Base-by-base conservation (phyloP, 2,797 vertebrate genomes). In the Podargus strigoides region DNA sequence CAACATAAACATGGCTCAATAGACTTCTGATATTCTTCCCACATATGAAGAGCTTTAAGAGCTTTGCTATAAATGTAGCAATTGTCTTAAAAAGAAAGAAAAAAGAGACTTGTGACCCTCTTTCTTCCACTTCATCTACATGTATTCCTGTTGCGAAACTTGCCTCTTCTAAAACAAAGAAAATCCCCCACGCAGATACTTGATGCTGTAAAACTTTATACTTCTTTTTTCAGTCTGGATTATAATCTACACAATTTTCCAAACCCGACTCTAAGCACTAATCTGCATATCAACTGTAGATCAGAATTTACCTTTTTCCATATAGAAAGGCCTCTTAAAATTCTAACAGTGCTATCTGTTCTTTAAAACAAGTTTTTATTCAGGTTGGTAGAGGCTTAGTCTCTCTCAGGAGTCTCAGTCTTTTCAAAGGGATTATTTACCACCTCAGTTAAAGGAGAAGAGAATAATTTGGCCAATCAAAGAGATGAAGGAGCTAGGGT, bases 361-460 rank as follows among this genome's bases (percentile, higher is more conserved):
- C 34, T 55, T 86, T 69, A 62, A 75, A 84, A 5, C n/a, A 36
- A 20, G 5, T 19, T 87, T 87, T 92, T 73, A 21, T 68, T 75
- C 49, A 72, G 21, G 18, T 44, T 86, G n/a, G 32, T 12, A 53
- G 23, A 59, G 46, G 30, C 22, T 77, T 46, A 32, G 52, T 76
- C 20, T 73, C 85, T 62, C 59, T 63, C 47, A 36, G 27, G 19
- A 78, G 74, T 26, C 56, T 59, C 36, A 59, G 24, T 15, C 62
- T 72, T 75, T 89, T 92, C 89, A 70, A 56, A 78, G 26, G 55
- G 63, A 76, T 89, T 86, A 79, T 91, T 94, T 91, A 84, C 56
- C 49, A 77, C 56, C 53, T 64, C 80, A 78, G 17, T 78, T 91
- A 84, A 86, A 62, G 44, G 26, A 55, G 41, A 82, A 56, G 6